These are phyloP conservation scores for Pemphredon lugubris DNA, from an alignment of 2,888 invertebrate genomes.

Conservation along the genomic window DNA sequence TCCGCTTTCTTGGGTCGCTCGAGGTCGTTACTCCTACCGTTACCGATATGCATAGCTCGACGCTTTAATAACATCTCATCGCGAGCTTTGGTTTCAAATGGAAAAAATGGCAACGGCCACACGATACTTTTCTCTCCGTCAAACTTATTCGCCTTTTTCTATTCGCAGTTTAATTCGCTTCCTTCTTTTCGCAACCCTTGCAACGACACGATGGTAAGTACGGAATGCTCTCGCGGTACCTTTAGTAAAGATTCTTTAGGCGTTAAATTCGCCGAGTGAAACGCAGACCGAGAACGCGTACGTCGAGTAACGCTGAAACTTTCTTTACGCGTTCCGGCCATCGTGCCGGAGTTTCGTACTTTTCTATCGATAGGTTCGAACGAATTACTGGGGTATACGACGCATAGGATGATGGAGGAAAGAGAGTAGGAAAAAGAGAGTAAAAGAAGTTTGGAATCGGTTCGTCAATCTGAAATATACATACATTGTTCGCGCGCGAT, in stretches of 20 bases:
- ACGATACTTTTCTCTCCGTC: no score
- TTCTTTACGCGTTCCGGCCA: conserved; percentile 34
- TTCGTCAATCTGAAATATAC: no score
- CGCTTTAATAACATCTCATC: conserved; percentile 32
- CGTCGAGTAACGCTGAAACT: no score
- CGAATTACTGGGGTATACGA: conserved; percentile 35
- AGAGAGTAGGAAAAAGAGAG: neutral
- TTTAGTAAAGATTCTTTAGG: no score
- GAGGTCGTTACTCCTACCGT: conserved; percentile 15
- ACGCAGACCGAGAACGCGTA: conserved; percentile 24
- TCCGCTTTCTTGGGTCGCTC: conserved; percentile 12
- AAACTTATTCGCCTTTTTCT: no score
- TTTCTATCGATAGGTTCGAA: conserved; percentile 26
- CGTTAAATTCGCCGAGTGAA: conserved; percentile 27
- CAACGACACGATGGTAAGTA: neutral
- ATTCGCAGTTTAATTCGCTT: neutral
- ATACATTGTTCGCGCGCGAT: no score
- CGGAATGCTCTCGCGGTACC: no score
- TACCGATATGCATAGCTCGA: conserved; percentile 29
- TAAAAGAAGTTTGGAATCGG: no score
- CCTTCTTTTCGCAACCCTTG: neutral
- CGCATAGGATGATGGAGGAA: conserved; percentile 2
- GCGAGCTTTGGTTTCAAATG: no score
- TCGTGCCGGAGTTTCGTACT: conserved; percentile 32
- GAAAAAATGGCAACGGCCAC: no score